Evolutionary conservation across 2,113 vertebrate genomes (phyloP).

Genomic region (Carollia perspicillata): DNA sequence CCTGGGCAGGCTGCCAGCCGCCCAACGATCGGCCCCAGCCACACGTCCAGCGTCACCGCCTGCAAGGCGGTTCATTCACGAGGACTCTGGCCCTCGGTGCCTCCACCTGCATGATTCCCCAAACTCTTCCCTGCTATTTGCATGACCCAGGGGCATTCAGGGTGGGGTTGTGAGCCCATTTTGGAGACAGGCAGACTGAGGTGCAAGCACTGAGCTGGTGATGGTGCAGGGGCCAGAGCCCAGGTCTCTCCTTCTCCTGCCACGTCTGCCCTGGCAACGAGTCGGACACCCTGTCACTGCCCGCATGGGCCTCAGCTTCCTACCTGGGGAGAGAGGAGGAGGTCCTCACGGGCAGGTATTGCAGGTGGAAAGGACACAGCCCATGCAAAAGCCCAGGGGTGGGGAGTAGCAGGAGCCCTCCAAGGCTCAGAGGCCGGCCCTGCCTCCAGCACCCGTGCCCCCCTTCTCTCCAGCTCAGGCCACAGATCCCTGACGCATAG

Average conservation of each 20-base stretch:
- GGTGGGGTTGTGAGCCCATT: not conserved
- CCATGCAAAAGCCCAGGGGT: not conserved
- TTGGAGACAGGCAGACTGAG: not conserved
- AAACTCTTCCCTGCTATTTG: fast-evolving
- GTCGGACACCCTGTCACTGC: not conserved
- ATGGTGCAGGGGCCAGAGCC: fast-evolving
- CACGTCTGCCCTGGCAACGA: fast-evolving
- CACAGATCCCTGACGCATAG: not conserved
- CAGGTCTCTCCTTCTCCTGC: not conserved
- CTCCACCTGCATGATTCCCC: too few species aligned
- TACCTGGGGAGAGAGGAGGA: not conserved
- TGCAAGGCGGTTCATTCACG: not conserved
- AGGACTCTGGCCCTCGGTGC: not conserved
- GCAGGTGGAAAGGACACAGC: not conserved
- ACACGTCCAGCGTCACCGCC: not conserved
- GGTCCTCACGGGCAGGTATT: not conserved
- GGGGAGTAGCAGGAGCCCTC: too few species aligned
- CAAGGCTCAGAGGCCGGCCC: fast-evolving
- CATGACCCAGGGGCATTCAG: not conserved
- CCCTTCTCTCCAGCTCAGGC: not conserved
- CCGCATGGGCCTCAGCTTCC: not conserved
- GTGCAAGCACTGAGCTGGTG: too few species aligned
- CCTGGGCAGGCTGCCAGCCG: too few species aligned
- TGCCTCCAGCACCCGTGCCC: not conserved
- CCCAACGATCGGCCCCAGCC: not conserved